phyloP scores from a whole-genome alignment of 2,888 invertebrate genomes.

The Athalia rosae region DNA sequence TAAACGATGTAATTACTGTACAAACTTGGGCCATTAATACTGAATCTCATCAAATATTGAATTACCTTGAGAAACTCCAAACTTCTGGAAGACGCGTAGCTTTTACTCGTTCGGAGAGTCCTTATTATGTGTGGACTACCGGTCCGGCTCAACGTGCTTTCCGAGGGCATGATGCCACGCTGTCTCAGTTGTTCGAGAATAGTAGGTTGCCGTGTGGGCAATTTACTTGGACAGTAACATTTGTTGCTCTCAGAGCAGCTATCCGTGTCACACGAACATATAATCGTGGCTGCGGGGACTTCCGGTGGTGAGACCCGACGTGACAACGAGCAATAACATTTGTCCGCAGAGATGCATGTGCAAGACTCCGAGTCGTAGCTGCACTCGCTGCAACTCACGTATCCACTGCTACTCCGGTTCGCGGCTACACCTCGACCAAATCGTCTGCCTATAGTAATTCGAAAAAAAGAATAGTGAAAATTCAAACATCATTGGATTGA shows the following conservation, averaged over 20 bases:
- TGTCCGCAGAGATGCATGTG: conserved; percentile 84
- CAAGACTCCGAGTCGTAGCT: conserved; percentile 90
- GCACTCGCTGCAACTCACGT: conserved; percentile 92
- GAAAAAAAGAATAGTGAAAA: not conserved
- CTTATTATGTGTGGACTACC: conserved; percentile 62
- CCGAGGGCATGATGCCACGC: conserved; percentile 74
- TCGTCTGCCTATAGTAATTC: conserved; percentile 58
- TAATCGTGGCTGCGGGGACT: conserved; percentile 71
- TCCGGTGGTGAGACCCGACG: conserved; percentile 68
- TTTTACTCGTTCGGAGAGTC: conserved; percentile 56
- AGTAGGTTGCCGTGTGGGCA: conserved; percentile 68
- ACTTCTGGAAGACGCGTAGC: conserved; percentile 67
- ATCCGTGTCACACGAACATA: conserved; percentile 89
- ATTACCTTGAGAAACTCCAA: conserved; percentile 70
- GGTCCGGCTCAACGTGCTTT: conserved; percentile 65
- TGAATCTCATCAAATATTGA: not conserved
- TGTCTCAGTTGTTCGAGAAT: conserved; percentile 75
- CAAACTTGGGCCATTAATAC: too few relatives aligned
- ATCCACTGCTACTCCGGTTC: conserved; percentile 77
- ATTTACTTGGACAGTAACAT: conserved; percentile 81
- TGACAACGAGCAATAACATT: conserved; percentile 88
- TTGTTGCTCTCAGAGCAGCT: conserved; percentile 92
- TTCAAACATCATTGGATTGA: not conserved
- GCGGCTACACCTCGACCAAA: conserved; percentile 58
- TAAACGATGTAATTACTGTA: too few relatives aligned